These are phyloP conservation scores for Sminthurides bifidus DNA, from an alignment of 1,140 invertebrate genomes.

Conservation along the genomic window DNA sequence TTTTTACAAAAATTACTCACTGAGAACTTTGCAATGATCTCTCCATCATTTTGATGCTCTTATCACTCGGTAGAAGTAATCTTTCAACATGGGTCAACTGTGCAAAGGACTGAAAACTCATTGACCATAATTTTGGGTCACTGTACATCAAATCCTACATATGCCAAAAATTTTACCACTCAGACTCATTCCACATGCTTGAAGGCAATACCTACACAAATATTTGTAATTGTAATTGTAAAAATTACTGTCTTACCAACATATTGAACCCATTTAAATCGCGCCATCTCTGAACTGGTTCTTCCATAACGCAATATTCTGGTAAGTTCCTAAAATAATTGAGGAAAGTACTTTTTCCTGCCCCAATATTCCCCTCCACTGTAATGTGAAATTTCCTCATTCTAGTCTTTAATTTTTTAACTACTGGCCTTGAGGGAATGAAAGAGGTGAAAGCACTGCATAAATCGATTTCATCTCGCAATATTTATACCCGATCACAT, in stretches of 20 bases:
- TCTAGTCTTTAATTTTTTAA: no score
- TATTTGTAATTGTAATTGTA: no score
- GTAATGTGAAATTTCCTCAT: no score
- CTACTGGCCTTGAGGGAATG: no score
- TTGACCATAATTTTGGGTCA: slow-evolving; percentile 62
- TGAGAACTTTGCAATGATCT: slow-evolving; percentile 68
- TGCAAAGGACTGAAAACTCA: slow-evolving; percentile 79
- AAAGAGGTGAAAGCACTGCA: no score
- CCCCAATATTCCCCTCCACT: slow-evolving; percentile 85
- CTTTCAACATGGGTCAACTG: slow-evolving; percentile 76
- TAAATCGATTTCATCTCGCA: no score
- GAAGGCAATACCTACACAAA: no score
- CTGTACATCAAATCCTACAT: slow-evolving; percentile 70
- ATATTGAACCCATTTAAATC: slow-evolving; percentile 70
- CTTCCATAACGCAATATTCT: slow-evolving; percentile 41
- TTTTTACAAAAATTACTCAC: slow-evolving; percentile 34
- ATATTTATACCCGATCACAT: no score
- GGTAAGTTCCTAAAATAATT: slow-evolving; percentile 60
- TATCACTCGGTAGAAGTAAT: slow-evolving; percentile 49
- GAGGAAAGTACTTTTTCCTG: slow-evolving; percentile 81
- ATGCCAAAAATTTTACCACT: neutral
- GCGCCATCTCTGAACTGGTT: slow-evolving; percentile 73
- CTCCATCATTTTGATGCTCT: slow-evolving; percentile 74
- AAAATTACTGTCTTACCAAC: slow-evolving; percentile 57
- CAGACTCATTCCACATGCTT: no score